Conservation (phyloP, 64 coral and sea anemone species). For the Stichodactyla mertensii region DNA sequence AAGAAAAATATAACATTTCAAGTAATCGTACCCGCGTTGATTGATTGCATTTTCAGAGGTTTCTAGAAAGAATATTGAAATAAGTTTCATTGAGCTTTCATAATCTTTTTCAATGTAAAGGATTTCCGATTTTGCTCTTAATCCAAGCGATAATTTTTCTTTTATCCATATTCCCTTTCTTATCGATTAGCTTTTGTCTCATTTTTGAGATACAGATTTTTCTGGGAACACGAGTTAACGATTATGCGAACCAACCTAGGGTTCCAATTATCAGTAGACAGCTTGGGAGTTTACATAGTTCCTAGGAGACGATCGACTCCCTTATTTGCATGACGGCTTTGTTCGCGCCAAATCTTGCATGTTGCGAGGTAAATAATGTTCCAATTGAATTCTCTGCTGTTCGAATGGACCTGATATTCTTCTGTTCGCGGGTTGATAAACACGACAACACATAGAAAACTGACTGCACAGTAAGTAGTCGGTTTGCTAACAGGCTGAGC, state of each 20-base stretch:
- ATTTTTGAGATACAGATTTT: background rate
- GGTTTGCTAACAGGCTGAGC: background rate
- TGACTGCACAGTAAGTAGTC: background rate
- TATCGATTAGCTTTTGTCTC: background rate
- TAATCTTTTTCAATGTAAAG: background rate
- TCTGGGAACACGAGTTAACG: background rate
- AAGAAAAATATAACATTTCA: background rate
- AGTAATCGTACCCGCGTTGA: background rate
- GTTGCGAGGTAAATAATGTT: constrained; percentile 3
- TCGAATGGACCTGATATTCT: background rate
- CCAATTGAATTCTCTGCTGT: background rate
- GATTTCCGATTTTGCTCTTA: background rate
- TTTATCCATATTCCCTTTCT: constrained; percentile 5
- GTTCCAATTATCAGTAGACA: constrained; percentile 9
- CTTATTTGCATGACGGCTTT: constrained; percentile 25
- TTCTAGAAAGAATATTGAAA: constrained; percentile 13
- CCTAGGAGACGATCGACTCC: constrained; percentile 15
- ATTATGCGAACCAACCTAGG: background rate
- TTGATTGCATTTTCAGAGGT: constrained; percentile 7
- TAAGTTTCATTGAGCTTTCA: background rate
- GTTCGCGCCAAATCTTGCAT: constrained; percentile 27
- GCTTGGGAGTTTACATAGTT: constrained; percentile 32
- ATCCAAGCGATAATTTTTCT: constrained; percentile 8
- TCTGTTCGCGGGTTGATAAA: background rate
- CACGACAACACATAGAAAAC: background rate